These are phyloP conservation scores for Therioaphis trifolii DNA, from an alignment of 2,888 invertebrate species.

Conservation along the genomic window DNA sequence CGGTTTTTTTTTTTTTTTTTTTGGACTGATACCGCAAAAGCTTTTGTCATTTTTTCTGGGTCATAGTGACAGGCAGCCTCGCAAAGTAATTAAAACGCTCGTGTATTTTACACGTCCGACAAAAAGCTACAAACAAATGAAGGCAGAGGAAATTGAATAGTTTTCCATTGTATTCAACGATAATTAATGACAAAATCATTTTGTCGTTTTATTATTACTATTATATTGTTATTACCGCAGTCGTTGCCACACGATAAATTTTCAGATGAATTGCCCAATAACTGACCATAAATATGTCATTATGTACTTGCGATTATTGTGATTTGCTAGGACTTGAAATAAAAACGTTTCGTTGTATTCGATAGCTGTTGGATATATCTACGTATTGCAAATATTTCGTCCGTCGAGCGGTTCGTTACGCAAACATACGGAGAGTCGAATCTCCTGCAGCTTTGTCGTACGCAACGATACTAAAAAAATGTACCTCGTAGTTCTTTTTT, in stretches of 20 bases:
- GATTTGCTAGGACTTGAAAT: not conserved
- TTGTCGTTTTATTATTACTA: not conserved
- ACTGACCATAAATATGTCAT: too few species aligned
- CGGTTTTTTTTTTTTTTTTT: not conserved
- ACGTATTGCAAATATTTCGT: too few species aligned
- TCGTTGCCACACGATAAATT: not conserved
- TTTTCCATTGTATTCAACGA: constrained; percentile 36
- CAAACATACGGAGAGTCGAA: too few species aligned
- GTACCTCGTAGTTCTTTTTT: too few species aligned
- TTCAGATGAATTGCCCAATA: too few species aligned
- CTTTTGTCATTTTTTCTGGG: constrained; percentile 27
- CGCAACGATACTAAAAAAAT: too few species aligned
- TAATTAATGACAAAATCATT: constrained; percentile 40
- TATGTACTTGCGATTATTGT: not conserved
- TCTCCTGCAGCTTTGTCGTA: too few species aligned
- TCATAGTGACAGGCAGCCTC: constrained; percentile 20
- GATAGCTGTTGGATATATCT: too few species aligned
- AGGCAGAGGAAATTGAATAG: constrained; percentile 49
- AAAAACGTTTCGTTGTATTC: not conserved
- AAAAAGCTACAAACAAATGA: constrained; percentile 11
- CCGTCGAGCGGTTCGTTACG: too few species aligned
- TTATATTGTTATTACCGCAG: not conserved
- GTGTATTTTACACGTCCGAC: constrained; percentile 8
- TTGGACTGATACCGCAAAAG: not conserved
- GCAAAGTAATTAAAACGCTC: constrained; percentile 49